A percentile compares a stretch with the other conserved stretches of the same genome.
Evolutionary conservation across 2,888 invertebrate genomes (phyloP).

Genomic region (Eupithecia inturbata): DNA sequence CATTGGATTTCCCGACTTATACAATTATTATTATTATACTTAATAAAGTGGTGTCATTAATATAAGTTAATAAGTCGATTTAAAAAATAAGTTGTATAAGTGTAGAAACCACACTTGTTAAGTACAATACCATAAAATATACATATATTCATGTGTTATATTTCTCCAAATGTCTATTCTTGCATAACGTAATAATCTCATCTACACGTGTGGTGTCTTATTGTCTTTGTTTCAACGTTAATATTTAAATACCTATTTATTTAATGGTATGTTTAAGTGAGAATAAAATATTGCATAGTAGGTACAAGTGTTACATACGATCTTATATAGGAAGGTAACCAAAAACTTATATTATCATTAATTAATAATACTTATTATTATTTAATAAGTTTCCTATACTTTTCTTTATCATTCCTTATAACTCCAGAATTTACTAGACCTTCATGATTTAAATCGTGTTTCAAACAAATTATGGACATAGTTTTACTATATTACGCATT

Average conservation of each 20-base stretch:
- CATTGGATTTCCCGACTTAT: background rate
- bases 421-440: background rate
- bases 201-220: background rate
- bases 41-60: background rate
- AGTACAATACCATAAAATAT: slow-evolving; percentile 6
- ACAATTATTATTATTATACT: background rate
- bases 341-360: background rate
- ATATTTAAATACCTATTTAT: background rate
- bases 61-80: background rate
- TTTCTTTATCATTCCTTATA: background rate
- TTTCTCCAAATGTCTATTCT: background rate
- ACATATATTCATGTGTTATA: background rate
- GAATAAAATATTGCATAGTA: background rate
- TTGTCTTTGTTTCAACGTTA: slow-evolving; percentile 3
- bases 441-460: background rate
- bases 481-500: slow-evolving; percentile 7
- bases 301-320: background rate
- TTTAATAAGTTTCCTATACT: background rate
- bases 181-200: background rate
- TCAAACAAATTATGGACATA: background rate
- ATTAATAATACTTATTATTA: background rate
- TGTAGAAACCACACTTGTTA: background rate
- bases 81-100: background rate
- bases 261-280: background rate
- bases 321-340: background rate